Base-by-base conservation (phyloP, 2,113 vertebrate species). In the Nycticebus coucang region DNA sequence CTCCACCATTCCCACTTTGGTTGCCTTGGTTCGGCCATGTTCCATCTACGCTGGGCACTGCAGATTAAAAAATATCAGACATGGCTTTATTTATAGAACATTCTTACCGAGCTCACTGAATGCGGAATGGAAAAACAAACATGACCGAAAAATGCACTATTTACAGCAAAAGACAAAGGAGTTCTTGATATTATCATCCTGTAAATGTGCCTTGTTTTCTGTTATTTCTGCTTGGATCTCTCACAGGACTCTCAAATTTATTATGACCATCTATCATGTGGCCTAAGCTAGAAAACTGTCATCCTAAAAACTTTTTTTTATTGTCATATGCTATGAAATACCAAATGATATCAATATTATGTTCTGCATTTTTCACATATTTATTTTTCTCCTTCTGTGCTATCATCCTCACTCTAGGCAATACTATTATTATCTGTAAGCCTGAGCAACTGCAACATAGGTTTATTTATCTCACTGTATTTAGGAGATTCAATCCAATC, bases 61-160 rank as follows among this genome's bases (percentile, higher is more conserved):
- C 19, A 83, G 53, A 69, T n/a, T 24, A 81, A n/a, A 75, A 60
- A 80, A 86, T 75, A 45, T 13, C 45, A 82, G n/a, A 87, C 35
- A 17, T 81, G 15, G 8, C 77, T n/a, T 78, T 94, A 71, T 87
- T 86, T 82, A 71, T 93, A n/a, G 30, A 62, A 77, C 18, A 93
- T 9, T 4, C 0, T 81, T 28, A 68, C 19, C 15, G 8, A 28
- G 4, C 15, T 60, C 82, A 69, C 15, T 41, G 59, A 87, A 77
- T 83, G 21, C 26, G 57, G 37, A 62, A 87, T 81, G 59, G 87
- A 69, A 60, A 71, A 79, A 26, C 4, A 55, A 86, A 74, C 21
- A 86, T 30, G 19, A 71, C 33, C 71, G 41, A 83, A 87, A 87
- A 87, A 35, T 83, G 14, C 17, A 45, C 41, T 77, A 62, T 78